phyloP scores from a whole-genome alignment of 2,113 vertebrate genomes.

The Microcebus ravelobensis region DNA sequence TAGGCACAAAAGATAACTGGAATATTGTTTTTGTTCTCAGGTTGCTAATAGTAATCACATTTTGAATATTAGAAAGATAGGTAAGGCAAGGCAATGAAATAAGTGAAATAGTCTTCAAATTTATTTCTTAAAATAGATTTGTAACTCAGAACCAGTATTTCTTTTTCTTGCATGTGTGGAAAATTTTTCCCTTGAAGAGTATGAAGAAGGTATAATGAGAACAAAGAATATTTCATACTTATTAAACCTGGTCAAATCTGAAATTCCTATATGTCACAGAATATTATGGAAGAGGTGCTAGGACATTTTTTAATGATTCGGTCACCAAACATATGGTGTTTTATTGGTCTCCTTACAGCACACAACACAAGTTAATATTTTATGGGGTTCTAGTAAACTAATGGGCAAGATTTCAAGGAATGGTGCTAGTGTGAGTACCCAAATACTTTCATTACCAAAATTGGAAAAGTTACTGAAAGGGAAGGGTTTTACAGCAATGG shows the following conservation, averaged over 20 bases:
- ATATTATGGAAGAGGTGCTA: constrained; percentile 52
- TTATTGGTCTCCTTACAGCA: constrained; percentile 67
- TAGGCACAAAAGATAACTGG: not conserved
- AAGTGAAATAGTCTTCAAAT: not conserved
- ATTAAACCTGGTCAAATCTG: constrained; percentile 21
- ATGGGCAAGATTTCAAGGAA: constrained; percentile 67
- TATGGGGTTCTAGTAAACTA: constrained; percentile 64
- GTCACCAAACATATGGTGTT: constrained; percentile 68
- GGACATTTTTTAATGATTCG: constrained; percentile 64
- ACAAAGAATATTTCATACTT: constrained; percentile 10
- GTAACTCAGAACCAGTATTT: not conserved
- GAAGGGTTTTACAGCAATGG: not conserved
- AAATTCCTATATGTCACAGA: constrained; percentile 38
- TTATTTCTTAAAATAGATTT: constrained; percentile 17
- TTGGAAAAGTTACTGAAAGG: constrained; percentile 21
- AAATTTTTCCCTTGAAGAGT: not conserved
- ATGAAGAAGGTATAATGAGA: not conserved
- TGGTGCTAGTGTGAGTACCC: constrained; percentile 45
- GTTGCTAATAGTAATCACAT: not conserved
- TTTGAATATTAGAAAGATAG: not conserved
- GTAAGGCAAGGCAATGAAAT: not conserved
- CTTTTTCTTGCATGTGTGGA: not conserved
- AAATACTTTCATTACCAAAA: constrained; percentile 51
- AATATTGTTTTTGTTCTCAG: not conserved
- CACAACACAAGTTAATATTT: constrained; percentile 74